Evolutionary conservation across 2,888 invertebrate species (phyloP).

Genomic region (Linyphia triangularis): DNA sequence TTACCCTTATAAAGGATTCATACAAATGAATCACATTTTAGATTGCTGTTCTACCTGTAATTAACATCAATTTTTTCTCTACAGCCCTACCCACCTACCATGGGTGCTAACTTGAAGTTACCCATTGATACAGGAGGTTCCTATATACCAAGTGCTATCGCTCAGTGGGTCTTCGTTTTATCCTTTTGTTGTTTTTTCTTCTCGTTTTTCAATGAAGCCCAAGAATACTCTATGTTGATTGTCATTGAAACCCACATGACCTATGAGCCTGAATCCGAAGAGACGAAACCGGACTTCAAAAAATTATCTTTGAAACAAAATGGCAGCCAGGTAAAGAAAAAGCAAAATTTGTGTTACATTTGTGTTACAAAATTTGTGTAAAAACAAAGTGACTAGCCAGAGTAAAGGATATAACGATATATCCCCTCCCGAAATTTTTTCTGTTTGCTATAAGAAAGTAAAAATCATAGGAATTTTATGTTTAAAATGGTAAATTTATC

Average conservation of each 20-base stretch:
- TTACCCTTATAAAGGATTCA: not conserved
- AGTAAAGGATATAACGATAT: too few species aligned
- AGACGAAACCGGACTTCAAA: conserved; percentile 5
- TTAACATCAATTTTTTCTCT: not conserved
- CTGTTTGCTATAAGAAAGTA: too few species aligned
- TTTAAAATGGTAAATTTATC: too few species aligned
- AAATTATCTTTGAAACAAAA: conserved; percentile 21
- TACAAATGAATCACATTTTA: too few species aligned
- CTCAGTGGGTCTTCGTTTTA: conserved; percentile 63
- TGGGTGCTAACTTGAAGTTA: conserved; percentile 52
- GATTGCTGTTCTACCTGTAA: too few species aligned
- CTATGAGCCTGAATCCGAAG: not conserved
- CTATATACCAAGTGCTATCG: conserved; percentile 35
- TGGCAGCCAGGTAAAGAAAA: conserved; percentile 25
- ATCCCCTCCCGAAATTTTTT: too few species aligned
- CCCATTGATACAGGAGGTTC: conserved; percentile 62
- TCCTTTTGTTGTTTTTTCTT: conserved; percentile 64
- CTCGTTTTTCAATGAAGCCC: conserved; percentile 60
- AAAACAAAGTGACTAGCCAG: too few species aligned
- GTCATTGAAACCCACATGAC: conserved; percentile 58
- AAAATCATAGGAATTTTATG: too few species aligned
- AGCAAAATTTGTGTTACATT: too few species aligned
- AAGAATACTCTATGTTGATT: conserved; percentile 59
- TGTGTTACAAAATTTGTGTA: too few species aligned
- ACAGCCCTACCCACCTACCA: conserved; percentile 52